These are phyloP conservation scores for Pachypsylla venusta DNA, from an alignment of 1,140 invertebrate species.

Conservation along the genomic window DNA sequence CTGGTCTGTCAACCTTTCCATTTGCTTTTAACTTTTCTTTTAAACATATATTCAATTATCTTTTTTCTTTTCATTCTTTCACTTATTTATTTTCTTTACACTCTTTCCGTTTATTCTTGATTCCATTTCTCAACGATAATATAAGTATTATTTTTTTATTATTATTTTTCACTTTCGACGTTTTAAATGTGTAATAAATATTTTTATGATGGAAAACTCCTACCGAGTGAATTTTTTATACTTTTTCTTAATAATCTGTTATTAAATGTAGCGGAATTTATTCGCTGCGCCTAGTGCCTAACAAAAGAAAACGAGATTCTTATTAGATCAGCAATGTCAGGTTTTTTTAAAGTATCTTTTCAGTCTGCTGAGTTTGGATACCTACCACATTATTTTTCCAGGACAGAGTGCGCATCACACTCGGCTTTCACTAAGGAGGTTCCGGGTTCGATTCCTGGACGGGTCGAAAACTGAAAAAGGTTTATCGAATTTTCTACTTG, in stretches of 20 bases:
- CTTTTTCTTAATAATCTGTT: constrained; percentile 2
- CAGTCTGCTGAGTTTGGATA: no score
- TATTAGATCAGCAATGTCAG: no score
- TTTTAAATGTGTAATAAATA: not conserved
- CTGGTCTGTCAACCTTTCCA: constrained; percentile 7
- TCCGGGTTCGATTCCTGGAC: no score
- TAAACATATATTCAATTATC: constrained; percentile 10
- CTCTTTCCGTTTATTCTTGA: not conserved
- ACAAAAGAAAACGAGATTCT: not conserved
- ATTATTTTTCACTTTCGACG: not conserved
- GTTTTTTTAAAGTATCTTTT: no score
- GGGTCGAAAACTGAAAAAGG: no score
- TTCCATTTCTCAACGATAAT: not conserved
- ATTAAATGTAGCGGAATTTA: constrained; percentile 5
- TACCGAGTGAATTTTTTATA: constrained; percentile 3
- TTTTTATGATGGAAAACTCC: not conserved
- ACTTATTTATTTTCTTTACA: not conserved
- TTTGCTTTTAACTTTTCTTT: constrained; percentile 1
- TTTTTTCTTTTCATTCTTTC: not conserved
- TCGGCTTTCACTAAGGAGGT: no score
- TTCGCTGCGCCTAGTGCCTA: not conserved
- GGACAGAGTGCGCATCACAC: no score
- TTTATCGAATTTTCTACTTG: no score
- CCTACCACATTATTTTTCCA: no score
- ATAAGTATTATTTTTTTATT: not conserved